These are phyloP conservation scores for Diplazon laetatorius DNA, from an alignment of 2,888 invertebrate genomes.

Conservation along the genomic window DNA sequence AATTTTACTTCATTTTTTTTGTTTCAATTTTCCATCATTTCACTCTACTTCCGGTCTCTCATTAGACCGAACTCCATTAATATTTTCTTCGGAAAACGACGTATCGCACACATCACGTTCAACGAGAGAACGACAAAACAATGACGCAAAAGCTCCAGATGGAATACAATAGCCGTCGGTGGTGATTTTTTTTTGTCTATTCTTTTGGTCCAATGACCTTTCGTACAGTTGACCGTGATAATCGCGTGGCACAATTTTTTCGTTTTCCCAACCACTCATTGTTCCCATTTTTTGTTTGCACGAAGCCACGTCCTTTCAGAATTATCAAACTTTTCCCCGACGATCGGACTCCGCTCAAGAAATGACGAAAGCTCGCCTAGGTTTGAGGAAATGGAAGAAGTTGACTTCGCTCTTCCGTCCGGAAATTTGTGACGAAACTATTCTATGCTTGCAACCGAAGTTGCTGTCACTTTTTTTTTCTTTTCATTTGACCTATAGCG, in stretches of 20 bases:
- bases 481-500: neutral
- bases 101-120: constrained; percentile 2
- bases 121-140: constrained; percentile 7
- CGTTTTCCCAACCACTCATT: constrained; percentile 2
- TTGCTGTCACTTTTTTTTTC: neutral
- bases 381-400: constrained; percentile 25
- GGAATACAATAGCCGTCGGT: constrained; percentile 38
- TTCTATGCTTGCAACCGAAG: constrained; percentile 27
- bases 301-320: neutral
- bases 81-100: constrained; percentile 24
- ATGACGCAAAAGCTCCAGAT: constrained; percentile 1
- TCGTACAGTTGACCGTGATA: constrained; percentile 31
- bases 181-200: constrained; percentile 53
- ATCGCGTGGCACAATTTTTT: constrained; percentile 20
- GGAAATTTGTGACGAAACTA: constrained; percentile 47
- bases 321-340: constrained; percentile 38
- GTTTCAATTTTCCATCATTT: no score
- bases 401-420: constrained; percentile 52
- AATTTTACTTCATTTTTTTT: no score
- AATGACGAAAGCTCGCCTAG: constrained; percentile 22
- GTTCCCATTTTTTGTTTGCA: constrained; percentile 4
- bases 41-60: constrained; percentile 1
- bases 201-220: constrained; percentile 37
- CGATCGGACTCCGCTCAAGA: constrained; percentile 37
- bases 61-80: constrained; percentile 25